Percentiles rank a stretch among this genome's conserved stretches.
Conservation (phyloP, 2,888 invertebrate species). For the Panorpa germanica region DNA sequence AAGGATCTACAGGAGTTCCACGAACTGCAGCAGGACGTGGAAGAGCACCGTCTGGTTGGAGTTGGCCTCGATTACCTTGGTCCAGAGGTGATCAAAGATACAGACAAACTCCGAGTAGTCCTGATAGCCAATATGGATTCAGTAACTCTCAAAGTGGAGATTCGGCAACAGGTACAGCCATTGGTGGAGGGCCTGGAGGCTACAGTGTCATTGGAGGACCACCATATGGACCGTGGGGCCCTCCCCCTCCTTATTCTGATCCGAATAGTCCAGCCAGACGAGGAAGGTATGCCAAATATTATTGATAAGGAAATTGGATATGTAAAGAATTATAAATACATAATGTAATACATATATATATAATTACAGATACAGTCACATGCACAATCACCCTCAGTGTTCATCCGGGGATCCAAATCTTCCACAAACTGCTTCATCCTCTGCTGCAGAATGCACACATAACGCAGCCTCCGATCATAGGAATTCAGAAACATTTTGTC, state of each 20-base stretch:
- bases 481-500: slow-evolving; percentile 15
- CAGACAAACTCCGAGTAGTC: slow-evolving; percentile 47
- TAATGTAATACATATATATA: no score
- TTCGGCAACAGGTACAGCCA: slow-evolving; percentile 15
- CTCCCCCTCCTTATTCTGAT: slow-evolving; percentile 75
- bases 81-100: slow-evolving; percentile 29
- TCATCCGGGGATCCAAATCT: slow-evolving; percentile 11
- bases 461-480: slow-evolving; percentile 13
- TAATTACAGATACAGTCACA: slow-evolving; percentile 1
- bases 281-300: no score
- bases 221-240: slow-evolving; percentile 58
- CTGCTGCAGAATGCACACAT: slow-evolving; percentile 14
- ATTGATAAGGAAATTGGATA: no score
- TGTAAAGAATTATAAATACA: no score
- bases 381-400: not conserved
- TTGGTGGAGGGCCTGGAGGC: slow-evolving; percentile 19
- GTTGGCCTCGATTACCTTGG: slow-evolving; percentile 57
- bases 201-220: slow-evolving; percentile 38
- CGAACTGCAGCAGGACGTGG: slow-evolving; percentile 16
- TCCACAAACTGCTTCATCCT: slow-evolving; percentile 13
- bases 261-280: slow-evolving; percentile 50
- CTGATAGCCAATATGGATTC: slow-evolving; percentile 71
- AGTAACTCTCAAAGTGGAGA: slow-evolving; percentile 29
- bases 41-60: slow-evolving; percentile 30
- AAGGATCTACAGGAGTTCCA: slow-evolving; percentile 15